These are phyloP conservation scores for Acanthornis magna DNA, from an alignment of 2,797 vertebrate species.

Conservation along the genomic window DNA sequence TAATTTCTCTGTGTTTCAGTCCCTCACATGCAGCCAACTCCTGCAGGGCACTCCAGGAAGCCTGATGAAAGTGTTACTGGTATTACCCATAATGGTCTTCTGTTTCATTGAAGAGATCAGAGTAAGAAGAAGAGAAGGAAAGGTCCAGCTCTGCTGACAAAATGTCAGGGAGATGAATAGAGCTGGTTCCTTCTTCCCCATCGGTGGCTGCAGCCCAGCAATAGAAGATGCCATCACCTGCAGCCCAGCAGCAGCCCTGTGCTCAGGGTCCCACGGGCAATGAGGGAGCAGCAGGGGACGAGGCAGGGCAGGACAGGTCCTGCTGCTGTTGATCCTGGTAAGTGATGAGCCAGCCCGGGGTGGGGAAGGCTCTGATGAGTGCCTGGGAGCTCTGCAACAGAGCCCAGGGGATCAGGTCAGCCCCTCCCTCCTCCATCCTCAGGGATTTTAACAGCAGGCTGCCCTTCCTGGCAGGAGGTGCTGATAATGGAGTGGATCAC, in stretches of 20 bases:
- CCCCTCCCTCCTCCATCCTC: background rate
- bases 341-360: background rate
- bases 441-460: background rate
- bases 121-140: background rate
- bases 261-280: background rate
- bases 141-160: background rate
- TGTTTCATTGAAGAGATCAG: background rate
- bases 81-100: background rate
- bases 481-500: background rate
- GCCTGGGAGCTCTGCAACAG: background rate
- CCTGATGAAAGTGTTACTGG: background rate
- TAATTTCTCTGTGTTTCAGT: conserved; percentile 15
- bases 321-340: background rate
- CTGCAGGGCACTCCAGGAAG: background rate
- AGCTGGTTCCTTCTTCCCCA: background rate
- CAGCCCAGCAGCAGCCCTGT: no score
- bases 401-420: background rate
- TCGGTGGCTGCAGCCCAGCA: background rate
- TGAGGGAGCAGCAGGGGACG: background rate
- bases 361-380: background rate
- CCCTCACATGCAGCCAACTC: background rate
- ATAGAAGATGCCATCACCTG: background rate
- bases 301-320: background rate
- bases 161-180: background rate
- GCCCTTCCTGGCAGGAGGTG: background rate